These are phyloP conservation scores for Pissodes strobi DNA, from an alignment of 1,140 invertebrate genomes.

Conservation along the genomic window DNA sequence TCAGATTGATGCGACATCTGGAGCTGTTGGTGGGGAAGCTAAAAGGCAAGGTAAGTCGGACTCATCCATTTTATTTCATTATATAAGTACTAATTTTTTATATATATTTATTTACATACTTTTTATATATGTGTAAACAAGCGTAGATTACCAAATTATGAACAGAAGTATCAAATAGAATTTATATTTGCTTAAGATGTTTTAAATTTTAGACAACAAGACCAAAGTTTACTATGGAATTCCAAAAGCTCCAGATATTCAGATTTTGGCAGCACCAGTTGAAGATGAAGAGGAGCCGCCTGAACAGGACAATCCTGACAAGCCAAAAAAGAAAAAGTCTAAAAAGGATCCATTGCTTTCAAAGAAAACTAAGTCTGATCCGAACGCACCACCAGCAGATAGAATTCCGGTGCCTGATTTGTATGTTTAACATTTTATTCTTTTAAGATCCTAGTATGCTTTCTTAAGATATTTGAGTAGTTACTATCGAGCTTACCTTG, in stretches of 20 bases:
- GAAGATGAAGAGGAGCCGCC: conserved; percentile 83
- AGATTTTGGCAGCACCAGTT: conserved; percentile 63
- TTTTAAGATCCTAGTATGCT: no score
- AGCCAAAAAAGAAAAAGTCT: conserved; percentile 95
- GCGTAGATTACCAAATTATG: no score
- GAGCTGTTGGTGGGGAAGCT: conserved; percentile 88
- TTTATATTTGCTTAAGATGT: no score
- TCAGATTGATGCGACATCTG: conserved; percentile 87
- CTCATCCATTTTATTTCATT: no score
- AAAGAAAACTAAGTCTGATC: conserved; percentile 96
- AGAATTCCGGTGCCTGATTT: conserved; percentile 93
- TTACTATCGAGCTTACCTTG: no score
- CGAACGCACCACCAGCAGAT: conserved; percentile 90
- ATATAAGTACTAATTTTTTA: no score
- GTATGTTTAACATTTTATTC: no score
- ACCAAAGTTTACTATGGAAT: conserved; percentile 92
- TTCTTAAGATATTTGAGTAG: no score
- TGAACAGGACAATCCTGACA: no score
- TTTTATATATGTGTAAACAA: no score
- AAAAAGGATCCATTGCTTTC: conserved; percentile 92
- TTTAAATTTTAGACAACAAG: conserved; percentile 83
- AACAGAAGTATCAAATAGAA: no score
- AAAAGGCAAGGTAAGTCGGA: conserved; percentile 74
- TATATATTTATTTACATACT: neutral
- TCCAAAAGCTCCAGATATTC: conserved; percentile 90